Percentiles rank a stretch among this genome's conserved stretches.
Conservation (phyloP, 2,113 vertebrate species). For the Pedionomus torquatus region DNA sequence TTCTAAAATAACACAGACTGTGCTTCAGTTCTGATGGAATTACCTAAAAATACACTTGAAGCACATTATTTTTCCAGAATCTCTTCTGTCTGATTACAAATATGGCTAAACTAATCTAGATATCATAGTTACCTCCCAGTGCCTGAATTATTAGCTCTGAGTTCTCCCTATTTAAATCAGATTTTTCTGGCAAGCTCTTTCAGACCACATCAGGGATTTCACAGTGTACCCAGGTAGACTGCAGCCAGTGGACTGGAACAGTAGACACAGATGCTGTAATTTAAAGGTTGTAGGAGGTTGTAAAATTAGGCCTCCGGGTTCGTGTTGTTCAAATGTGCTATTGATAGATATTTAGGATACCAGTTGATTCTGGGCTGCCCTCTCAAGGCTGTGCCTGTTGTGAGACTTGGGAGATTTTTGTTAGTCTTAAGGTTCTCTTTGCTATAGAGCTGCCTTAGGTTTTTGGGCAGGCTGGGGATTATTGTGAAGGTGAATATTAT, state of each 20-base stretch:
- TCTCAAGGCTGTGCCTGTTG: background rate
- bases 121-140: background rate
- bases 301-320: background rate
- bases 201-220: background rate
- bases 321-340: background rate
- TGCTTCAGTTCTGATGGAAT: background rate
- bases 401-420: background rate
- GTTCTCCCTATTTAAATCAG: background rate
- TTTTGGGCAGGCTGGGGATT: accelerated
- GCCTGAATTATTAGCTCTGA: background rate
- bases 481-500: background rate
- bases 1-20: background rate
- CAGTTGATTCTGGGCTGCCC: background rate
- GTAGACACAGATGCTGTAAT: background rate
- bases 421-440: background rate
- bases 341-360: background rate
- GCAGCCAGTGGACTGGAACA: background rate
- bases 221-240: background rate
- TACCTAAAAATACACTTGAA: background rate
- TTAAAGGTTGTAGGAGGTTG: background rate
- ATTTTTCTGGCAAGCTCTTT: background rate
- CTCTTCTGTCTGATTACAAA: background rate
- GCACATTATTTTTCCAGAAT: background rate
- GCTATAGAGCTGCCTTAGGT: background rate
- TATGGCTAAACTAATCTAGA: background rate